A percentile compares a stretch with the other conserved stretches of the same genome.
Evolutionary conservation across 2,888 invertebrate genomes (phyloP).

Genomic region (Torymus tubicola): DNA sequence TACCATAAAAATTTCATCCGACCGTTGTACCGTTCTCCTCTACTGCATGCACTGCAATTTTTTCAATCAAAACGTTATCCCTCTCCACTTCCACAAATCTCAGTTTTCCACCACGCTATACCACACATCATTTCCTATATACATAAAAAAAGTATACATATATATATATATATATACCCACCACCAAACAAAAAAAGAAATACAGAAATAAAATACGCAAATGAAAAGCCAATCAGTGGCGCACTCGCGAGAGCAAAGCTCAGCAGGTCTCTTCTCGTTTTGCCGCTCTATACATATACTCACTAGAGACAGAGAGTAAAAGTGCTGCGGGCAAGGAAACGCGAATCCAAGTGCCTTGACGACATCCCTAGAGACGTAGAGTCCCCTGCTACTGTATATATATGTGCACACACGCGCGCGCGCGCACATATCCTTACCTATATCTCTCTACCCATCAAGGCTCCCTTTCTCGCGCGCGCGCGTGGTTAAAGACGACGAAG

Average conservation of each 20-base stretch:
- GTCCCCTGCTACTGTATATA: too few species aligned
- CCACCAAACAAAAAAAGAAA: too few species aligned
- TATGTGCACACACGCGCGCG: too few species aligned
- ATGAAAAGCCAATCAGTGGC: constrained; percentile 6
- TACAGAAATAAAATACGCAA: not conserved
- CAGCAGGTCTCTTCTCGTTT: constrained; percentile 20
- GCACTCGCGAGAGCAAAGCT: not conserved
- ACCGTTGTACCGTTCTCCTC: too few species aligned
- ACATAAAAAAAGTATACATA: too few species aligned
- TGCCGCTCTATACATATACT: too few species aligned
- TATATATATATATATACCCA: too few species aligned
- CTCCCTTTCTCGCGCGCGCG: constrained; percentile 9
- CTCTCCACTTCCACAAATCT: not conserved
- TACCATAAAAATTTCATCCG: too few species aligned
- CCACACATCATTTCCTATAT: too few species aligned
- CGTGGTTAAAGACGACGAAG: not conserved
- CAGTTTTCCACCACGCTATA: not conserved
- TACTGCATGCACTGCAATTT: not conserved
- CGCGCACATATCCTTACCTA: too few species aligned
- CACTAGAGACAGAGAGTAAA: constrained; percentile 33
- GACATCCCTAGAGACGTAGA: not conserved
- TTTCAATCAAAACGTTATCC: constrained; percentile 18
- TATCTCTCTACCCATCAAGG: not conserved
- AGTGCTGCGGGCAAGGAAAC: constrained; percentile 30
- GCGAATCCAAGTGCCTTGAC: not conserved